These are phyloP conservation scores for Triplophysa siluroides DNA, from an alignment of 2,113 vertebrate species.

Conservation along the genomic window DNA sequence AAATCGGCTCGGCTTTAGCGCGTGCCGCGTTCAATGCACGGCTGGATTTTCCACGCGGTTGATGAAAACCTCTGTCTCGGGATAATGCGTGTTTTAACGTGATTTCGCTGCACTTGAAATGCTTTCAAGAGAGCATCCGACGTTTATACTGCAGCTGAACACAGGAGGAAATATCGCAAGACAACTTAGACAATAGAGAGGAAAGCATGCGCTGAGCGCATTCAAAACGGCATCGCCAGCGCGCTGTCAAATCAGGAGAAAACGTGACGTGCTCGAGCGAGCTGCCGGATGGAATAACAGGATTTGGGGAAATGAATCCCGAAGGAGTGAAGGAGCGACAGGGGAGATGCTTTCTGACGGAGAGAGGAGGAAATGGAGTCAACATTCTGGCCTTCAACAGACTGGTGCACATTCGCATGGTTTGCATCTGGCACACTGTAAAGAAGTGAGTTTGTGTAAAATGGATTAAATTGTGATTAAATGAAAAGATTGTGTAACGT, in stretches of 20 bases:
- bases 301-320: constrained; percentile 8
- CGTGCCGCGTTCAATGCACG: constrained; percentile 1
- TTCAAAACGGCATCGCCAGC: constrained; percentile 4
- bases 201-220: not conserved
- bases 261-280: not conserved
- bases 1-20: not conserved
- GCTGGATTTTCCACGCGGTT: not conserved
- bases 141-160: not conserved
- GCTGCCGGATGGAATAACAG: not conserved
- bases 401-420: not conserved
- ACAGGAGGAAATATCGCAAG: not conserved
- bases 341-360: not conserved
- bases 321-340: not conserved
- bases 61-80: not conserved
- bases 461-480: not conserved
- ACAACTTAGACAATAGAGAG: not conserved
- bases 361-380: not conserved
- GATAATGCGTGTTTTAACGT: constrained; percentile 17
- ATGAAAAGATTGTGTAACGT: not conserved
- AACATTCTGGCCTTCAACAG: not conserved
- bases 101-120: not conserved
- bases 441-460: no score
- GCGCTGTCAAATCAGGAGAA: not conserved
- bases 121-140: constrained; percentile 8
- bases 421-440: not conserved